Conservation (phyloP, 2,113 vertebrate species). For the Sorex fumeus region DNA sequence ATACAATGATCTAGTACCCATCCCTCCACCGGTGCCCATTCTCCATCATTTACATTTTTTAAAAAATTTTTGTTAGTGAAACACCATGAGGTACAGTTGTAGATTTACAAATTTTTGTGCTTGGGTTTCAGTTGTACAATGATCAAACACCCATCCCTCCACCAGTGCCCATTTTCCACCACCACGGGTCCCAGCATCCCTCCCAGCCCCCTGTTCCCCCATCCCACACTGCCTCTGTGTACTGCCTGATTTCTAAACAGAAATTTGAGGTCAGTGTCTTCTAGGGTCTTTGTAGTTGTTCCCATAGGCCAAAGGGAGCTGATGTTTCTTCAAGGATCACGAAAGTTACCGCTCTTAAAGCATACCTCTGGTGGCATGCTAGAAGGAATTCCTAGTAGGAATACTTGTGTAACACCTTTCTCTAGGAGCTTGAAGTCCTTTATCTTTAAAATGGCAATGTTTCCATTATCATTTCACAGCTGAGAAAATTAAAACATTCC, state of each 20-base stretch:
- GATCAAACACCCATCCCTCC: too few relatives aligned
- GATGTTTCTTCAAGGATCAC: conserved; percentile 17
- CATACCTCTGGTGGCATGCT: not conserved
- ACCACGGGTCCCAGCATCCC: too few relatives aligned
- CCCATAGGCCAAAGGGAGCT: not conserved
- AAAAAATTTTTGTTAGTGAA: too few relatives aligned
- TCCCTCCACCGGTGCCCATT: too few relatives aligned
- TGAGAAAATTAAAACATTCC: conserved; percentile 21
- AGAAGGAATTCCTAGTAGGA: not conserved
- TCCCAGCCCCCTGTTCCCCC: too few relatives aligned
- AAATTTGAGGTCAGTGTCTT: not conserved
- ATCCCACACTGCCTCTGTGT: too few relatives aligned
- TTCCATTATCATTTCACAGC: conserved; percentile 30
- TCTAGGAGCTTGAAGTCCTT: conserved; percentile 45
- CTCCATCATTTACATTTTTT: too few relatives aligned
- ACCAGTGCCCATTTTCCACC: too few relatives aligned
- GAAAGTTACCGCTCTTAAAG: not conserved
- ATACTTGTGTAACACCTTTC: not conserved
- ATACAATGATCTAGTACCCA: too few relatives aligned
- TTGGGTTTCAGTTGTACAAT: too few relatives aligned
- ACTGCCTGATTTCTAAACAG: not conserved
- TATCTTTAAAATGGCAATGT: conserved; percentile 17
- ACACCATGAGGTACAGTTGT: too few relatives aligned
- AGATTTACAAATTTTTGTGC: too few relatives aligned
- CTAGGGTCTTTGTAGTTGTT: not conserved